These are phyloP conservation scores for Drosophila hamatofila DNA, from an alignment of 2,888 invertebrate genomes.

Conservation along the genomic window DNA sequence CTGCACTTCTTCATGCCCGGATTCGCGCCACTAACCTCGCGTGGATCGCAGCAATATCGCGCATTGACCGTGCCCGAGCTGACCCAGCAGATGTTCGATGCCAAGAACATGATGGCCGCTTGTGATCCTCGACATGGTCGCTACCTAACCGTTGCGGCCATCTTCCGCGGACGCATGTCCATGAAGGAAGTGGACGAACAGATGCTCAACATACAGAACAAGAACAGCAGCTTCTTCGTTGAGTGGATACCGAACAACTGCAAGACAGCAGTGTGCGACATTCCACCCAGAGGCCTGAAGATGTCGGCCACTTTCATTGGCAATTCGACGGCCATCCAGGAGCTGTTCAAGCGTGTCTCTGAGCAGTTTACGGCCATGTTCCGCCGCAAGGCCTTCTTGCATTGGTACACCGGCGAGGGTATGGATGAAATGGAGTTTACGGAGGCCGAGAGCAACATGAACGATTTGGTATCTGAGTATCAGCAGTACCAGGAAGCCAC, in stretches of 20 bases:
- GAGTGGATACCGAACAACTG: conserved; percentile 98
- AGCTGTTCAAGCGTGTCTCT: conserved; percentile 95
- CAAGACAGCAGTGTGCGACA: conserved; percentile 97
- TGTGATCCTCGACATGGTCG: conserved; percentile 97
- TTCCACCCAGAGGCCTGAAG: conserved; percentile 94
- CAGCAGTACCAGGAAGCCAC: conserved; percentile 97
- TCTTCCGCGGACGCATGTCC: conserved; percentile 96
- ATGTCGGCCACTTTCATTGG: conserved; percentile 98
- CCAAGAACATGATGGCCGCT: conserved; percentile 98
- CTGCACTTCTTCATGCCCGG: conserved; percentile 98
- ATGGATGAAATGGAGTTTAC: conserved; percentile 99
- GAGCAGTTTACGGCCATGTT: conserved; percentile 98
- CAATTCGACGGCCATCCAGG: conserved; percentile 96
- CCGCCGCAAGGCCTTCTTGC: conserved; percentile 98
- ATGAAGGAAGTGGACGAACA: conserved; percentile 97
- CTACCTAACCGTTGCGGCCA: conserved; percentile 95
- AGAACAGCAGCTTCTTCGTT: conserved; percentile 95
- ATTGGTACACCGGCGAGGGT: conserved; percentile 99
- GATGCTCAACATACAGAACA: conserved; percentile 98
- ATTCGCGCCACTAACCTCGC: conserved; percentile 96
- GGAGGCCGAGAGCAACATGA: conserved; percentile 98
- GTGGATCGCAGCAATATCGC: conserved; percentile 95
- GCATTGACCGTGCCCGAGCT: conserved; percentile 96
- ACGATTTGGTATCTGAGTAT: conserved; percentile 96
- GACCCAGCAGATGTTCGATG: conserved; percentile 96